Percentiles rank a stretch among this genome's conserved stretches.
Conservation (phyloP, 2,113 vertebrate species). For the Bos indicus region DNA sequence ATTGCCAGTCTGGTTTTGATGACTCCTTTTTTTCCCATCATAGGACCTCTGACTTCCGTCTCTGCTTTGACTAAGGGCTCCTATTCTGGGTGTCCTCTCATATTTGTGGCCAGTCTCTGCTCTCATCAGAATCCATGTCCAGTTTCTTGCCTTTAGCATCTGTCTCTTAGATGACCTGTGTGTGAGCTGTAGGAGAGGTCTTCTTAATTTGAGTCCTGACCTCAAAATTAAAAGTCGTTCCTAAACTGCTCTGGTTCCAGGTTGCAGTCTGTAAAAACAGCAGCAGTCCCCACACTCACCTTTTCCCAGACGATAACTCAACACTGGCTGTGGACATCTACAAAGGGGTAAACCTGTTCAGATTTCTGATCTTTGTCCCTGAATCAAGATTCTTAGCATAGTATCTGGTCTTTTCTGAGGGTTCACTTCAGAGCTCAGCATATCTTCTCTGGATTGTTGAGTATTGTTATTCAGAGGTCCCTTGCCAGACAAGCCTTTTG, state of each 20-base stretch:
- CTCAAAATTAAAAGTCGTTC: background rate
- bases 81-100: background rate
- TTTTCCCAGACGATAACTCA: conserved; percentile 87
- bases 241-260: conserved; percentile 69
- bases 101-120: background rate
- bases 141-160: background rate
- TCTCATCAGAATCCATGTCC: background rate
- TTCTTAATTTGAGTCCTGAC: background rate
- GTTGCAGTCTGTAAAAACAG: conserved; percentile 64
- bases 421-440: background rate
- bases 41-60: background rate
- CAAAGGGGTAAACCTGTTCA: conserved; percentile 88
- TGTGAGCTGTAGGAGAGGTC: background rate
- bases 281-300: conserved; percentile 79
- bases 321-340: conserved; percentile 94
- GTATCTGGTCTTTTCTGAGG: background rate
- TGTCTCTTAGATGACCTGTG: background rate
- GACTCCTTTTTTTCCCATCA: background rate
- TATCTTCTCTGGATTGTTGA: background rate
- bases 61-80: background rate
- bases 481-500: background rate
- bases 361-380: background rate
- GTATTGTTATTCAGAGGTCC: background rate
- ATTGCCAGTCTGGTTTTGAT: background rate
- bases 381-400: background rate